Evolutionary conservation across 2,888 invertebrate genomes (phyloP), one percentile per base, ranked within the genome.

Genomic region (Drosophila monieri): DNA sequence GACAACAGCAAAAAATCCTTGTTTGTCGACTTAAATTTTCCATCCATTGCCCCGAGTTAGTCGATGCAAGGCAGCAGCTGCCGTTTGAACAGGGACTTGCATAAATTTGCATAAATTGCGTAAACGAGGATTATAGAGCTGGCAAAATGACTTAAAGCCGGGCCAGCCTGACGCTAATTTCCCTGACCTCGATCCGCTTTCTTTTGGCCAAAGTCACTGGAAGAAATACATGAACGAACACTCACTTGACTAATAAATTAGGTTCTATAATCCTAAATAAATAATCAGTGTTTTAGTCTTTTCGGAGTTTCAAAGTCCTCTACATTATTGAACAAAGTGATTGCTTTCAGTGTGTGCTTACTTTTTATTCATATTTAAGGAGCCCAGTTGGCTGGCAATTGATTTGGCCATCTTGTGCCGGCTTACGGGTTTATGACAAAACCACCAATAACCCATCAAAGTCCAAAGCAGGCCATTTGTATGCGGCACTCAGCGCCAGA

Each of bases 381-480:
- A 35, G 10, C 27, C 44, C 64, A 64, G 64, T 64, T 75, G 79
- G 77, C 55, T 68, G 72, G 74, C 80, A 80, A 64, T 67, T 81
- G 85, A 85, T 85, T 85, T 85, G 76, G 44, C 35, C 27, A 49
- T 51, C 66, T 65, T 61, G 54, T 54, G 71, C 41, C 47, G 53
- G 53, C 54, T 51, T 72, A 14, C 71, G 54, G 47, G 49, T 46
- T 71, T 46, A 64, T 65, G 64, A 51, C 44, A 52, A 74, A 79
- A 81, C 85, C 81, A 47, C 81, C 83, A 78, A 85, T 78, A 78
- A 76, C 69, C 69, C 68, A 67, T 67, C 67, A 67, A 55, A 66
- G 55, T 39, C 60, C 48, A 5, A 53, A 69, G 14, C 52, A 46
- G 56, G 58, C 78, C 55, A 80, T 81, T 81, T 81, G 87, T 80